A percentile compares a stretch with the other conserved stretches of the same genome.
Evolutionary conservation across 2,888 invertebrate species (phyloP).

Genomic region (Erynnis tages): DNA sequence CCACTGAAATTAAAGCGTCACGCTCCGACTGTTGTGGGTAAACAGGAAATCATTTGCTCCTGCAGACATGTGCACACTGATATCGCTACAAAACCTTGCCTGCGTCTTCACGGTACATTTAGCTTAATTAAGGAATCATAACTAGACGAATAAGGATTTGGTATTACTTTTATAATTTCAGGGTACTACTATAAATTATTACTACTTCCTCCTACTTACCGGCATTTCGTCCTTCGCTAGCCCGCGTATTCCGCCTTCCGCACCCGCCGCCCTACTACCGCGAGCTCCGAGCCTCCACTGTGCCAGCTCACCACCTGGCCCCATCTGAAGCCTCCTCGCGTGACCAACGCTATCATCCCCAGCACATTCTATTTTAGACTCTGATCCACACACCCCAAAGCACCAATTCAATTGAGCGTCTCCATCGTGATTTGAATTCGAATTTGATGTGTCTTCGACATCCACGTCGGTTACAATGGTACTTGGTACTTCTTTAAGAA

Average conservation of each 20-base stretch:
- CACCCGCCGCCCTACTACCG: constrained; percentile 68
- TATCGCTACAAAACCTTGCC: too few species aligned
- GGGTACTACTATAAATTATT: constrained; percentile 50
- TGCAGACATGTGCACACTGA: too few species aligned
- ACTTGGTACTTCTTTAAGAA: constrained; percentile 48
- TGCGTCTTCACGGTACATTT: too few species aligned
- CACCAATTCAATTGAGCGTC: constrained; percentile 39
- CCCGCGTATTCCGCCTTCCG: constrained; percentile 66
- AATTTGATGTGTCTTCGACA: constrained; percentile 73
- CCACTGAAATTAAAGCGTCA: too few species aligned
- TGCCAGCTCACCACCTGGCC: constrained; percentile 73
- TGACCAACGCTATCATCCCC: constrained; percentile 54
- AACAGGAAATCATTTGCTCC: too few species aligned
- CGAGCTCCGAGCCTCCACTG: constrained; percentile 65
- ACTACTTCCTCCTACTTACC: constrained; percentile 73
- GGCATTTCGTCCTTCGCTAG: constrained; percentile 60
- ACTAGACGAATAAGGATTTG: too few species aligned
- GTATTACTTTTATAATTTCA: constrained; percentile 5
- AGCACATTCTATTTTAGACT: constrained; percentile 45
- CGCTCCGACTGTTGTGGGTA: too few species aligned
- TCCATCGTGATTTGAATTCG: constrained; percentile 57
- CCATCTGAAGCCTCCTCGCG: constrained; percentile 72
- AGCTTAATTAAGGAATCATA: too few species aligned
- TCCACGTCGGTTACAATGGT: constrained; percentile 66
- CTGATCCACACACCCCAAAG: constrained; percentile 42